Evolutionary conservation across 2,888 invertebrate genomes (phyloP).

Genomic region (Urechis unicinctus): DNA sequence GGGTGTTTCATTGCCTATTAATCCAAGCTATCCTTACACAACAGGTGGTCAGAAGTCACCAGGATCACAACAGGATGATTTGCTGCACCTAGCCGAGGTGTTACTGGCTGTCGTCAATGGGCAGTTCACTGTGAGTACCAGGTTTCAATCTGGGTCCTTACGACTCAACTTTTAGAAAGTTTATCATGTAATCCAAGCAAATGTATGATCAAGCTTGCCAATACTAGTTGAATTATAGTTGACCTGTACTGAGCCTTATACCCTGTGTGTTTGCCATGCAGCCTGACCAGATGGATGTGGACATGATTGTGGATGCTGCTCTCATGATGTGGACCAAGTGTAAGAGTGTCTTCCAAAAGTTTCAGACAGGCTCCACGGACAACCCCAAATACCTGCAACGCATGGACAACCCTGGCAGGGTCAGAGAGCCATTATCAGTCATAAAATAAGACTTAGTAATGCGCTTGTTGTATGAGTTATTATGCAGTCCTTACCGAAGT

Average conservation of each 20-base stretch:
- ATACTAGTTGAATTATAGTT: no score
- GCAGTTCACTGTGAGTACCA: constrained; percentile 34
- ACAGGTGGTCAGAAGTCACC: neutral
- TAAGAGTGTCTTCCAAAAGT: constrained; percentile 44
- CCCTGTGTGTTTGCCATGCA: no score
- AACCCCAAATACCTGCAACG: constrained; percentile 44
- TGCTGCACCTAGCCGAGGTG: constrained; percentile 39
- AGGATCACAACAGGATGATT: constrained; percentile 12
- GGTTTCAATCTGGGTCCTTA: no score
- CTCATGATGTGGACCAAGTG: constrained; percentile 48
- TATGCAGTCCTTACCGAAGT: neutral
- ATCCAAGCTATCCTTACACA: no score
- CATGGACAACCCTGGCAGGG: constrained; percentile 47
- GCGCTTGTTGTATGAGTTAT: neutral
- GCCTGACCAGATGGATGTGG: constrained; percentile 31
- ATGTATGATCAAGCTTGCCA: no score
- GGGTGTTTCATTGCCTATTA: no score
- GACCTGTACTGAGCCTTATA: no score
- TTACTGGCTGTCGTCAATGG: constrained; percentile 39
- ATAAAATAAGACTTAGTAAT: no score
- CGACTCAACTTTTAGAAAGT: no score
- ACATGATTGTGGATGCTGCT: constrained; percentile 46
- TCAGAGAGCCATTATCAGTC: constrained; percentile 15
- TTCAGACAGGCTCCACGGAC: constrained; percentile 47
- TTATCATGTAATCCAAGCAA: constrained; percentile 1